Evolutionary conservation across 2,113 vertebrate species (phyloP).

Genomic region (Antennarius striatus): DNA sequence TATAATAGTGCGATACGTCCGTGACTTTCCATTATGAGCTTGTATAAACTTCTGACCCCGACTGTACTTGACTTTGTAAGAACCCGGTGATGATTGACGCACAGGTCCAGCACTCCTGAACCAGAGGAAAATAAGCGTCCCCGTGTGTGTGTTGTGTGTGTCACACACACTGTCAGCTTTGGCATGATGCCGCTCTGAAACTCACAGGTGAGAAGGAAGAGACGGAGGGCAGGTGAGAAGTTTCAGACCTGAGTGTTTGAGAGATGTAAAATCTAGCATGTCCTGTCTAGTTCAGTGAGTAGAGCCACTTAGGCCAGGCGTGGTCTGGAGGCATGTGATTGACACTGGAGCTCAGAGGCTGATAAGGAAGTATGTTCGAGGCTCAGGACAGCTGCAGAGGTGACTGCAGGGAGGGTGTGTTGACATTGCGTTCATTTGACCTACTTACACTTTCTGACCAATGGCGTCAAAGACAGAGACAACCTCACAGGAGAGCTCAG

Average conservation of each 20-base stretch:
- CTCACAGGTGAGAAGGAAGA: constrained; percentile 14
- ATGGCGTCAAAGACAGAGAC: constrained; percentile 28
- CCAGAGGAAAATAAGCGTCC: not conserved
- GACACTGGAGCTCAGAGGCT: constrained; percentile 11
- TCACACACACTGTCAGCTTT: not conserved
- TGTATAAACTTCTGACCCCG: too few relatives aligned
- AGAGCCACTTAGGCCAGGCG: constrained; percentile 56
- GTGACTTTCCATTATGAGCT: too few relatives aligned
- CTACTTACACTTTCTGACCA: constrained; percentile 23
- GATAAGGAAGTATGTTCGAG: constrained; percentile 53
- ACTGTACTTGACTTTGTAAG: too few relatives aligned
- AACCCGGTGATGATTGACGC: too few relatives aligned
- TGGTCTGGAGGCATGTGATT: constrained; percentile 21
- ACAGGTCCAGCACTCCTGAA: too few relatives aligned
- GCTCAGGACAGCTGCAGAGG: not conserved
- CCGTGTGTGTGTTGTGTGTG: not conserved
- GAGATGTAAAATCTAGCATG: constrained; percentile 58
- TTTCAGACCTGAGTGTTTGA: constrained; percentile 31
- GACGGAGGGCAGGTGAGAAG: constrained; percentile 15
- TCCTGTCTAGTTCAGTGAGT: constrained; percentile 49
- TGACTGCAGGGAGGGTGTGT: constrained; percentile 33
- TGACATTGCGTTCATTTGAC: constrained; percentile 32
- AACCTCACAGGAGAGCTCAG: constrained; percentile 37
- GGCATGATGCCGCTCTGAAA: not conserved
- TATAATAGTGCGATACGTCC: too few relatives aligned